Evolutionary conservation across 37 sponge, comb jelly and placozoan species (phyloP).

Genomic region (Cliona cf. orientalis): DNA sequence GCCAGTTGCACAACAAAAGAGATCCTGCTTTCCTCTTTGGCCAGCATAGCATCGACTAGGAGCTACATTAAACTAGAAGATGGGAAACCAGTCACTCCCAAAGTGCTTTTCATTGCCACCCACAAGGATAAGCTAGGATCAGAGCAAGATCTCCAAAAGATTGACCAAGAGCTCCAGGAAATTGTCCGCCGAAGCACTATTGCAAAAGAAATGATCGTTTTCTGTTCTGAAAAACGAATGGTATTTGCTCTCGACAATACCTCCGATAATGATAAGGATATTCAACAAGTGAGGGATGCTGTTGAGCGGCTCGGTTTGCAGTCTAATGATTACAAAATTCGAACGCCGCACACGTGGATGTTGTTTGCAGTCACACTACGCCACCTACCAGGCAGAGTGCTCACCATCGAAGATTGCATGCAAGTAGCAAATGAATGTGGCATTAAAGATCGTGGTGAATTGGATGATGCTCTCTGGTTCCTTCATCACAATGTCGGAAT

Average conservation of each 20-base stretch:
- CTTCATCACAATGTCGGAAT: too few relatives aligned
- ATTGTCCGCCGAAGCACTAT: neutral
- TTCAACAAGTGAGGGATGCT: neutral
- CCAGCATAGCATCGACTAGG: conserved; percentile 6
- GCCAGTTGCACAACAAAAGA: conserved; percentile 21
- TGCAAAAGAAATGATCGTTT: neutral
- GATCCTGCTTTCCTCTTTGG: neutral
- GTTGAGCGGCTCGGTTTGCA: neutral
- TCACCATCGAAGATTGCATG: too few relatives aligned
- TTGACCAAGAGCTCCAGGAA: neutral
- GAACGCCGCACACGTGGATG: too few relatives aligned
- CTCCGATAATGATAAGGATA: neutral
- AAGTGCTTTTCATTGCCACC: neutral
- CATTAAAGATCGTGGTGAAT: too few relatives aligned
- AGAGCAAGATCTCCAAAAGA: neutral
- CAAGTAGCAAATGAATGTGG: too few relatives aligned
- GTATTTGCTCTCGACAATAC: neutral
- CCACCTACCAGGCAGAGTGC: too few relatives aligned
- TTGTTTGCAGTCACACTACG: too few relatives aligned
- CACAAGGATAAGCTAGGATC: neutral
- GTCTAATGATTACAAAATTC: neutral
- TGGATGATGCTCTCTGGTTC: too few relatives aligned
- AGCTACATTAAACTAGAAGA: neutral
- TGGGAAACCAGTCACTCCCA: neutral
- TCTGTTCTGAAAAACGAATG: neutral